Conservation (phyloP, 2,113 vertebrate species). For the Petrocephalus microphthalmus region DNA sequence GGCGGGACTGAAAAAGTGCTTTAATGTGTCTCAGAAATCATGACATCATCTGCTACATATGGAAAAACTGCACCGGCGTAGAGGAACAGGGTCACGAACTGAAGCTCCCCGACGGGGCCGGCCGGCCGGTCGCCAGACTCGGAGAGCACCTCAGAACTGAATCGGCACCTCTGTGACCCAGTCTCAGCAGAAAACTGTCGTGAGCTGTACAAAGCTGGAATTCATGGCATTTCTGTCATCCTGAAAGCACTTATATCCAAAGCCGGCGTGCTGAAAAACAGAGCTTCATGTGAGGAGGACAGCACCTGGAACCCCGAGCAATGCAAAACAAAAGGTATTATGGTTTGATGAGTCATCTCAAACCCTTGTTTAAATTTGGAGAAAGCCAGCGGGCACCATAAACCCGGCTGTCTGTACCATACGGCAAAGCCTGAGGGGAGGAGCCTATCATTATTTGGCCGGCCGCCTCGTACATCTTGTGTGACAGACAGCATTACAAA, state of each 20-base stretch:
- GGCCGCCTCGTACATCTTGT: not conserved
- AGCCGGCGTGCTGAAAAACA: not conserved
- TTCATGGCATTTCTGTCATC: not conserved
- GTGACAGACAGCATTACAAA: not conserved
- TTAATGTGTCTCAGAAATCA: conserved; percentile 1
- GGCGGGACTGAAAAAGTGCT: not conserved
- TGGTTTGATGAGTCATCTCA: not conserved
- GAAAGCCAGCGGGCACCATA: not conserved
- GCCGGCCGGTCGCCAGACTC: not conserved
- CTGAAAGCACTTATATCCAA: not conserved
- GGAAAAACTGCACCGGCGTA: not conserved
- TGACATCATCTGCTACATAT: not conserved
- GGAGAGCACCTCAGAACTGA: not conserved
- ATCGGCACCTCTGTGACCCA: not conserved
- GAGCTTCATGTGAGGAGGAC: not conserved
- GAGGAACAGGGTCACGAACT: not conserved
- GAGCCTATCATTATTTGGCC: not conserved
- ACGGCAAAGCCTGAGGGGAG: not conserved
- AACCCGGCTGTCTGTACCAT: not conserved
- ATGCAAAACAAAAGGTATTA: not conserved
- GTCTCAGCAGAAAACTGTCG: not conserved
- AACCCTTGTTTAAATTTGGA: not conserved
- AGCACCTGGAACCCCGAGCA: not conserved
- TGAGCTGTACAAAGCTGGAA: not conserved
- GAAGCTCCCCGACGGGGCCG: not conserved